A percentile compares a stretch with the other conserved stretches of the same genome.
Evolutionary conservation across 2,797 vertebrate genomes (phyloP).

Genomic region (Spheniscus humboldti): DNA sequence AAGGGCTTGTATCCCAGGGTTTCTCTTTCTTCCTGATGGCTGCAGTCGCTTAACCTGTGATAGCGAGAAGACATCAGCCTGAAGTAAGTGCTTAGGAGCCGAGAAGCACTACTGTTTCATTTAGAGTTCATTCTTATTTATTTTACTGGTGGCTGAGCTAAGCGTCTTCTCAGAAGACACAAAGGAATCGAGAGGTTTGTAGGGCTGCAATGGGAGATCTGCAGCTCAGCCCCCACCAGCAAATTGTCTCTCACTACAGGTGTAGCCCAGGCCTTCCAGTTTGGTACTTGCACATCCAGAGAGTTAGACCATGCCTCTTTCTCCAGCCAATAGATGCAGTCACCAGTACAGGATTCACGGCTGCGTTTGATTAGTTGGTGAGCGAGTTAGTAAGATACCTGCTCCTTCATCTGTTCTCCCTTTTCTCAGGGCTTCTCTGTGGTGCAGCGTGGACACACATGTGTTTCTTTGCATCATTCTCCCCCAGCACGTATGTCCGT

Average conservation of each 20-base stretch:
- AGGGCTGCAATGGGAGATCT: neutral
- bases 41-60: neutral
- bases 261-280: neutral
- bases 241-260: neutral
- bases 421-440: neutral
- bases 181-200: neutral
- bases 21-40: neutral
- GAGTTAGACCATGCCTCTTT: neutral
- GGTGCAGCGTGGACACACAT: neutral
- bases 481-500: neutral
- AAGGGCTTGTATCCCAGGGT: neutral
- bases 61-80: neutral
- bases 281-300: neutral
- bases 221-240: neutral
- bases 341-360: rapidly evolving
- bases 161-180: neutral
- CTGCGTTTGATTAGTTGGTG: neutral
- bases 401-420: neutral
- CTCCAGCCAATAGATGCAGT: neutral
- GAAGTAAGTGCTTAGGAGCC: neutral
- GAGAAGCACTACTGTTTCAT: neutral
- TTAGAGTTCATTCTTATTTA: neutral
- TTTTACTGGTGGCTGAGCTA: neutral
- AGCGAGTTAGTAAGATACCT: neutral
- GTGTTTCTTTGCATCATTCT: neutral